Percentiles rank a stretch among this genome's conserved stretches.
Conservation (phyloP, 2,888 invertebrate genomes). For the Tachina fera region DNA sequence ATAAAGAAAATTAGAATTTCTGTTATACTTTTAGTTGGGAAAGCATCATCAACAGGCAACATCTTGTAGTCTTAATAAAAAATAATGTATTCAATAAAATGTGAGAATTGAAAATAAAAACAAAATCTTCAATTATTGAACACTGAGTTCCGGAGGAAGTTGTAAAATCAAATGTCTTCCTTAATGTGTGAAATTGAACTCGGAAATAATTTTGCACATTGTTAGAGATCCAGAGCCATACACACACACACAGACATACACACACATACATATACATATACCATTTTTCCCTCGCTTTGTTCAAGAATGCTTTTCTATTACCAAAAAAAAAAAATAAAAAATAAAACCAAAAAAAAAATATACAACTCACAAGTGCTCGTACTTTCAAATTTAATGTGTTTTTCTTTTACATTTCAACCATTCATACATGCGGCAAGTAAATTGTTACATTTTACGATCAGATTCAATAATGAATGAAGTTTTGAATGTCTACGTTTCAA, state of each 20-base stretch:
- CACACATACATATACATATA: conserved; percentile 54
- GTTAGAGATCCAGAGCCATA: conserved; percentile 73
- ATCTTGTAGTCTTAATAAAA: conserved; percentile 45
- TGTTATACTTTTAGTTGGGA: not conserved
- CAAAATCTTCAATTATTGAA: conserved; percentile 80
- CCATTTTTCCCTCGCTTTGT: not conserved
- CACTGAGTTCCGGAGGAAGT: conserved; percentile 77
- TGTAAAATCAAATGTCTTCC: conserved; percentile 83
- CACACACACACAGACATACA: not conserved
- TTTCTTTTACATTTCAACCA: not conserved
- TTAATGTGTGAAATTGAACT: conserved; percentile 83
- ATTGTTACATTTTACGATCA: conserved; percentile 49
- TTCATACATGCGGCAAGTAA: not conserved
- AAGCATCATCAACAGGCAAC: conserved; percentile 13
- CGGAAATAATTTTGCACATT: conserved; percentile 82
- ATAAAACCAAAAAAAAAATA: not conserved
- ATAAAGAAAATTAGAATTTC: not conserved
- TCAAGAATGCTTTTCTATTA: conserved; percentile 26
- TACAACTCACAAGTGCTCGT: conserved; percentile 3
- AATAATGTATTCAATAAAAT: conserved; percentile 53
- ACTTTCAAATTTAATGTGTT: conserved; percentile 36
- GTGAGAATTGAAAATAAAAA: conserved; percentile 72
- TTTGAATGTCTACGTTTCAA: conserved; percentile 25
- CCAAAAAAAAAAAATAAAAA: no score
- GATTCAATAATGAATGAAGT: conserved; percentile 58